These are phyloP conservation scores for Eucidaris tribuloides DNA, from an alignment of 35 echinoderm and acorn worm genomes.

Conservation along the genomic window DNA sequence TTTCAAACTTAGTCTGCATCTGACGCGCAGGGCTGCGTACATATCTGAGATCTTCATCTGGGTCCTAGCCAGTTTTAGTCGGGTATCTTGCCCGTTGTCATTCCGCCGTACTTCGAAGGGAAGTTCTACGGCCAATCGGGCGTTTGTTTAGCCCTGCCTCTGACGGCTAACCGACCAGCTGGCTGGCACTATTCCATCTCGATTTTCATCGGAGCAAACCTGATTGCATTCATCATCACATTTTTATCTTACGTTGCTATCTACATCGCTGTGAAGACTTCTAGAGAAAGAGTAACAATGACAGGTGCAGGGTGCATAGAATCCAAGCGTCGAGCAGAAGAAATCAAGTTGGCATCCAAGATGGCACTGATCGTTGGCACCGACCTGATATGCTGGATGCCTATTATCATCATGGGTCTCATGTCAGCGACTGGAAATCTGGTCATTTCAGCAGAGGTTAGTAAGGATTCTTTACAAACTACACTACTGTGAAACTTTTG, in stretches of 20 bases:
- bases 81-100: conserved; percentile 46
- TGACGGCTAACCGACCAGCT: conserved; percentile 35
- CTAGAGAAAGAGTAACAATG: not conserved
- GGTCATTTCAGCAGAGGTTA: not conserved
- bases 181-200: conserved; percentile 71
- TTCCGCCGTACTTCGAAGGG: conserved; percentile 38
- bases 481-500: too few relatives aligned
- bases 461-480: too few relatives aligned
- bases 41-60: conserved; percentile 18
- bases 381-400: conserved; percentile 79
- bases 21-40: conserved; percentile 5
- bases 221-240: conserved; percentile 51
- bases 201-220: conserved; percentile 57
- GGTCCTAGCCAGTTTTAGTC: conserved; percentile 25
- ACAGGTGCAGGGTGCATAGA: not conserved
- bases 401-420: conserved; percentile 65
- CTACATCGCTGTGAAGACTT: conserved; percentile 44
- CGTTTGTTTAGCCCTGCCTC: conserved; percentile 70
- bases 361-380: conserved; percentile 74
- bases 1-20: conserved; percentile 23
- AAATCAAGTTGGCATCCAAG: conserved; percentile 59
- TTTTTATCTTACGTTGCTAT: conserved; percentile 55
- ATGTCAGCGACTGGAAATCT: conserved; percentile 16
- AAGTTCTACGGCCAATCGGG: conserved; percentile 70
- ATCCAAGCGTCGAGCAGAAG: not conserved